phyloP scores from a whole-genome alignment of 1,140 invertebrate species.

The Ostrea edulis region DNA sequence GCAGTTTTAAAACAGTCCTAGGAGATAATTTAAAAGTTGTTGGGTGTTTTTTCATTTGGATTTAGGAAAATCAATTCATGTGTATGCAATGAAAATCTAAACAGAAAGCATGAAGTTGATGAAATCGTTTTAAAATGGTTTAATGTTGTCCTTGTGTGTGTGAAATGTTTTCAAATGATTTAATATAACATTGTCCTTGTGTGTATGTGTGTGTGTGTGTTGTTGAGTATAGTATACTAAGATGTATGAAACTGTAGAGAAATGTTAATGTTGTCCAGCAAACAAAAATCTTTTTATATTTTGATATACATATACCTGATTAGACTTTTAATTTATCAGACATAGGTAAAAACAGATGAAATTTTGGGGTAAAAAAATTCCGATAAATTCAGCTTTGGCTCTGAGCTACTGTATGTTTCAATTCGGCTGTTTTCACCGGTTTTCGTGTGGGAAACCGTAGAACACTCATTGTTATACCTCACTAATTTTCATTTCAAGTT shows the following conservation, averaged over 20 bases:
- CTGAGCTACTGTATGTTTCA: background rate
- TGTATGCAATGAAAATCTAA: background rate
- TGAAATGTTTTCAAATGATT: no score
- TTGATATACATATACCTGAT: background rate
- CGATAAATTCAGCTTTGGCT: constrained; percentile 13
- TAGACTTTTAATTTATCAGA: constrained; percentile 14
- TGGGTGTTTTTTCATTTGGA: background rate
- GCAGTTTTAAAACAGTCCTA: background rate
- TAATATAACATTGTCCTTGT: no score
- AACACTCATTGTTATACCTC: background rate
- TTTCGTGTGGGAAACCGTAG: background rate
- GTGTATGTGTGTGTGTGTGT: background rate
- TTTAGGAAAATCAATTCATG: background rate
- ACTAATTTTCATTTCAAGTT: background rate
- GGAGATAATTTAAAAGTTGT: background rate
- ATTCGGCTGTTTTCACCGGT: background rate
- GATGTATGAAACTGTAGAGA: background rate
- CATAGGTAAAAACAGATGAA: constrained; percentile 29
- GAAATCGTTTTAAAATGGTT: background rate
- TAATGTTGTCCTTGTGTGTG: background rate
- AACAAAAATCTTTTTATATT: background rate
- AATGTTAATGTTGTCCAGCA: background rate
- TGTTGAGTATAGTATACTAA: background rate
- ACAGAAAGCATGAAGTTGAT: background rate
- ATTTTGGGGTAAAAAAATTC: background rate